A percentile compares a stretch with the other conserved stretches of the same genome.
phyloP scores from a whole-genome alignment of 2,888 invertebrate species.

The Seira musarum region DNA sequence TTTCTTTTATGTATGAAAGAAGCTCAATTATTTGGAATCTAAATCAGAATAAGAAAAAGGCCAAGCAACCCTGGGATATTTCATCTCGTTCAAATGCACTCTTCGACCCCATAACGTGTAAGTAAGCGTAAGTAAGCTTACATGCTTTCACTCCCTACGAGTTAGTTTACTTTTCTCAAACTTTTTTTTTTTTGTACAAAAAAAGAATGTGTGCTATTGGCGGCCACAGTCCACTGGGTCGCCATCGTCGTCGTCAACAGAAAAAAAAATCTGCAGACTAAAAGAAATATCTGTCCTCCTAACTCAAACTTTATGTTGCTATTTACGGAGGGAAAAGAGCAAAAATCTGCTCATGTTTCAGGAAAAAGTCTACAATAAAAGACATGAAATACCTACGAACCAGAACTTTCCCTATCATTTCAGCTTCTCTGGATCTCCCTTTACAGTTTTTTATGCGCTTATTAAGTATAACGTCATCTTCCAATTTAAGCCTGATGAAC shows the following conservation, averaged over 20 bases:
- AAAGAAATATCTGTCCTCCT: slow-evolving; percentile 51
- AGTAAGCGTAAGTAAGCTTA: too few relatives aligned
- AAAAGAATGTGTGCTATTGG: not conserved
- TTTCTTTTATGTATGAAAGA: slow-evolving; percentile 13
- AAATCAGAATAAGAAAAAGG: slow-evolving; percentile 42
- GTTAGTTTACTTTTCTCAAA: too few relatives aligned
- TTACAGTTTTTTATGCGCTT: slow-evolving; percentile 2
- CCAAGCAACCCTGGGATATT: not conserved
- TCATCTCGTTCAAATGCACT: not conserved
- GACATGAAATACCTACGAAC: not conserved
- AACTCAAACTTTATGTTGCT: slow-evolving; percentile 50
- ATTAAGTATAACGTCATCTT: slow-evolving; percentile 29
- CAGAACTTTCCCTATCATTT: slow-evolving; percentile 13
- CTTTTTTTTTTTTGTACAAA: not conserved
- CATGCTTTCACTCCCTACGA: too few relatives aligned
- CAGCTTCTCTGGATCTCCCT: not conserved
- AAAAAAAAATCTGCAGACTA: slow-evolving; percentile 31
- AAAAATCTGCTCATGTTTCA: slow-evolving; percentile 45
- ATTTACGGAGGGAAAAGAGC: slow-evolving; percentile 18
- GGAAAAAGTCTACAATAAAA: not conserved
- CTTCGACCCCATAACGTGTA: not conserved
- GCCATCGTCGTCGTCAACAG: not conserved
- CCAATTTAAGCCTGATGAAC: slow-evolving; percentile 49
- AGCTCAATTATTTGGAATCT: slow-evolving; percentile 39
- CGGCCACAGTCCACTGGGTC: not conserved